Conservation (phyloP, 2,888 invertebrate genomes). For the Dastarcus helophoroides region DNA sequence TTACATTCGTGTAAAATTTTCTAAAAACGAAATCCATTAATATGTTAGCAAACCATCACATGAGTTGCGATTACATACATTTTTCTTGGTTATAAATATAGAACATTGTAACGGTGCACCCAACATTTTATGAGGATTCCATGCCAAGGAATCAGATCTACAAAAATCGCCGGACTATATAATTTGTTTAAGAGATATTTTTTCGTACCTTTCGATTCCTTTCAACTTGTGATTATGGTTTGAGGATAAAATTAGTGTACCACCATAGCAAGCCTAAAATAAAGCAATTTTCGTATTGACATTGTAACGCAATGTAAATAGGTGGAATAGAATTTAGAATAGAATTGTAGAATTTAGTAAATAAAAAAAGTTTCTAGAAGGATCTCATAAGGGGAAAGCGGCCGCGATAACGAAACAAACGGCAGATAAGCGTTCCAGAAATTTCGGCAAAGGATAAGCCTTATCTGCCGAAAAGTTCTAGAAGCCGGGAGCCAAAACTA, state of each 20-base stretch:
- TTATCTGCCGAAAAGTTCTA: too few relatives aligned
- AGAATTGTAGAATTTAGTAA: too few relatives aligned
- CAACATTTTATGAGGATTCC: slow-evolving; percentile 81
- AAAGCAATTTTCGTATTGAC: too few relatives aligned
- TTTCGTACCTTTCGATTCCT: slow-evolving; percentile 23
- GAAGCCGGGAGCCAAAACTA: too few relatives aligned
- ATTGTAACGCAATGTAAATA: too few relatives aligned
- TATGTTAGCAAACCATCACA: not conserved
- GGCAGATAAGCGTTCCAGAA: too few relatives aligned
- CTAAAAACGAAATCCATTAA: slow-evolving; percentile 14
- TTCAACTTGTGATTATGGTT: slow-evolving; percentile 12
- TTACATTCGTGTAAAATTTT: slow-evolving; percentile 55
- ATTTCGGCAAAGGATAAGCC: too few relatives aligned
- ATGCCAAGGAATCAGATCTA: slow-evolving; percentile 65
- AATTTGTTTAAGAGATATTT: slow-evolving; percentile 24
- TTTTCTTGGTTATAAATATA: slow-evolving; percentile 50
- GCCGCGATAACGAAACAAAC: too few relatives aligned
- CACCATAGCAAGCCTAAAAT: slow-evolving; percentile 16
- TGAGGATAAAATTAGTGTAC: slow-evolving; percentile 14
- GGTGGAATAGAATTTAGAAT: too few relatives aligned
- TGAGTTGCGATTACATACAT: slow-evolving; percentile 23
- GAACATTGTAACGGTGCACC: slow-evolving; percentile 73
- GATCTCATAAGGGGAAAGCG: too few relatives aligned
- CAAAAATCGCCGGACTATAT: slow-evolving; percentile 16
- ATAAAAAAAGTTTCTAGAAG: too few relatives aligned